phyloP scores from a whole-genome alignment of 2,797 vertebrate species.

The Pampus argenteus region DNA sequence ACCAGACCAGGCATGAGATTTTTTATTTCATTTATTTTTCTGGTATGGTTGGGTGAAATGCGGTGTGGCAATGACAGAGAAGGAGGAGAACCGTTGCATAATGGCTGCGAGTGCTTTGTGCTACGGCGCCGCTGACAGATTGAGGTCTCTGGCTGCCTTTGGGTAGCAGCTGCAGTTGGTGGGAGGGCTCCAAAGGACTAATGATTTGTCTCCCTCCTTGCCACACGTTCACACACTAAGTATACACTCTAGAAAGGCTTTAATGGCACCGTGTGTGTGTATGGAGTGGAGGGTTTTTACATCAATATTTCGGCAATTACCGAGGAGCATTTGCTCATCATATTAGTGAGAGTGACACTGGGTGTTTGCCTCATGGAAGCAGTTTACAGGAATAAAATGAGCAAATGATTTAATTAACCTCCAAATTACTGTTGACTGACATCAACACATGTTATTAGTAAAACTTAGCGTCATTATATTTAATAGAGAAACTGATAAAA shows the following conservation, averaged over 20 bases:
- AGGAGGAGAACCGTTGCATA: conserved; percentile 53
- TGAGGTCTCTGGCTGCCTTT: conserved; percentile 81
- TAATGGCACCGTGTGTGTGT: conserved; percentile 37
- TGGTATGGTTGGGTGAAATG: conserved; percentile 44
- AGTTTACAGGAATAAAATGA: conserved; percentile 22
- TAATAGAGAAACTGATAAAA: background rate
- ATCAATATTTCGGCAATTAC: conserved; percentile 49
- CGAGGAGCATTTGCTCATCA: conserved; percentile 61
- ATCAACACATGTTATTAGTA: background rate
- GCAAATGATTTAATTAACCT: conserved; percentile 1
- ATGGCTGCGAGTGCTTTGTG: conserved; percentile 47
- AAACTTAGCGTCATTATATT: background rate
- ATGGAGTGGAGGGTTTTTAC: conserved; percentile 44
- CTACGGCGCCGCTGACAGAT: conserved; percentile 79
- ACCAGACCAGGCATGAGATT: conserved; percentile 2
- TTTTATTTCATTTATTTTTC: background rate
- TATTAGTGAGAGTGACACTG: conserved; percentile 32
- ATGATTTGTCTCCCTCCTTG: conserved; percentile 71
- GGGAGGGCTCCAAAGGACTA: conserved; percentile 73
- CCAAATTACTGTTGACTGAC: background rate
- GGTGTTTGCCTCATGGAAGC: conserved; percentile 12
- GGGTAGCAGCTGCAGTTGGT: conserved; percentile 80
- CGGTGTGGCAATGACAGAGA: conserved; percentile 38
- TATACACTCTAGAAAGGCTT: conserved; percentile 39
- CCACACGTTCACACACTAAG: conserved; percentile 22